A percentile compares a stretch with the other conserved stretches of the same genome.
phyloP scores from a whole-genome alignment of 2,797 vertebrate genomes.

The Artibeus lituratus region DNA sequence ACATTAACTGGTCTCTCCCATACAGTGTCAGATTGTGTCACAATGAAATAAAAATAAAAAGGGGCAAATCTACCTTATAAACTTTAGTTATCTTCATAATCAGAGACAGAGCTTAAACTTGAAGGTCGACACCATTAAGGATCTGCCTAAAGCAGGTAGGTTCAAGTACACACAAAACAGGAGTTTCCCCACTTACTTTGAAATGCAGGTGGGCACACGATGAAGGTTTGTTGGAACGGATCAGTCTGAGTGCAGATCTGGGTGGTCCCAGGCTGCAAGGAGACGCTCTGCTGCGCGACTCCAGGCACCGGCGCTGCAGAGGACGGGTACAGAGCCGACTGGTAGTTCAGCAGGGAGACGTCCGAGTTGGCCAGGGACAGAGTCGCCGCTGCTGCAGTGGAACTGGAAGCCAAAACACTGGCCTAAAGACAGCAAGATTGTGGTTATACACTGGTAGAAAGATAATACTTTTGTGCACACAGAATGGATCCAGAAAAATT shows the following conservation, averaged over 20 bases:
- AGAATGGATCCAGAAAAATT: constrained; percentile 9
- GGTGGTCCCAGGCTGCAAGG: constrained; percentile 92
- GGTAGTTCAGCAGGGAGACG: constrained; percentile 95
- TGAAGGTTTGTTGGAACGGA: constrained; percentile 98
- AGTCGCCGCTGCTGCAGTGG: constrained; percentile 93
- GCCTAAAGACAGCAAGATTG: constrained; percentile 84
- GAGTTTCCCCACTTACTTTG: constrained; percentile 87
- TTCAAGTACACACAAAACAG: neutral
- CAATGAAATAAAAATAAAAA: constrained; percentile 37
- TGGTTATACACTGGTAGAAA: neutral
- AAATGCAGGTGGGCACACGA: constrained; percentile 96
- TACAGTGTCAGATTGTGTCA: neutral
- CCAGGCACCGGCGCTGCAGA: constrained; percentile 96
- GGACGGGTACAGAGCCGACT: constrained; percentile 95
- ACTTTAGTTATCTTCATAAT: neutral
- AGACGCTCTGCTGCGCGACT: constrained; percentile 93
- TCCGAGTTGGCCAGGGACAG: constrained; percentile 94
- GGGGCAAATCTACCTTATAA: neutral
- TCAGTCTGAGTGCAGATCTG: constrained; percentile 96
- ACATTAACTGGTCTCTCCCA: neutral
- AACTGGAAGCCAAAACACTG: constrained; percentile 88
- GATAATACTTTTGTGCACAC: neutral
- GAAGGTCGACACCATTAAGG: neutral
- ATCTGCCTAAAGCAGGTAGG: neutral
- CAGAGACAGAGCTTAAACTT: constrained; percentile 16